phyloP scores from a whole-genome alignment of 2,888 invertebrate species.

The Machimus atricapillus region DNA sequence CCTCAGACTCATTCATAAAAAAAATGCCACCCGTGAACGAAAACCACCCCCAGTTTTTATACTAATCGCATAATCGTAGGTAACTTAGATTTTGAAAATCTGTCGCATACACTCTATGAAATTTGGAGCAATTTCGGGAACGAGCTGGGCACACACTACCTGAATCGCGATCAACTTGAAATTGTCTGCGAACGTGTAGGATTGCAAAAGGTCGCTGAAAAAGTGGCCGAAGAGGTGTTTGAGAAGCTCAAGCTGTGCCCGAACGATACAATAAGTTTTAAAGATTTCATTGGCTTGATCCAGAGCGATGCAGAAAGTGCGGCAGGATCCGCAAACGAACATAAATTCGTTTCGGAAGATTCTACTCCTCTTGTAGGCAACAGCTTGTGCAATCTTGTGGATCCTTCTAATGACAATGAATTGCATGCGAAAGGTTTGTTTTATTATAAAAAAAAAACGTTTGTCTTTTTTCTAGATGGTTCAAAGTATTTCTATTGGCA shows the following conservation, averaged over 20 bases:
- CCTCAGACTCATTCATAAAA: background rate
- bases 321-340: conserved; percentile 48
- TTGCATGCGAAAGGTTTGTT: conserved; percentile 48
- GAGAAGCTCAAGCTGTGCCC: conserved; percentile 69
- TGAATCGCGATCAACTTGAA: conserved; percentile 70
- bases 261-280: conserved; percentile 66
- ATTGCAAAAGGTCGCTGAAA: conserved; percentile 69
- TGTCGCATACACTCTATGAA: conserved; percentile 65
- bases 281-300: conserved; percentile 70
- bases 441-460: background rate
- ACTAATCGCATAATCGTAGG: conserved; percentile 47
- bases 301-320: conserved; percentile 61
- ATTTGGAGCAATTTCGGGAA: conserved; percentile 70
- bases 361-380: conserved; percentile 4
- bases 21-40: background rate
- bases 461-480: background rate
- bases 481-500: conserved; percentile 17
- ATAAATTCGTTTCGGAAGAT: background rate
- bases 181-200: conserved; percentile 73
- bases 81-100: conserved; percentile 64
- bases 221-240: conserved; percentile 71
- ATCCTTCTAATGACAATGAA: conserved; percentile 42
- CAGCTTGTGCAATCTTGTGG: conserved; percentile 36
- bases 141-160: conserved; percentile 60
- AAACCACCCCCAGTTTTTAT: background rate